phyloP scores from a whole-genome alignment of 2,113 vertebrate species.

The Sprattus sprattus region DNA sequence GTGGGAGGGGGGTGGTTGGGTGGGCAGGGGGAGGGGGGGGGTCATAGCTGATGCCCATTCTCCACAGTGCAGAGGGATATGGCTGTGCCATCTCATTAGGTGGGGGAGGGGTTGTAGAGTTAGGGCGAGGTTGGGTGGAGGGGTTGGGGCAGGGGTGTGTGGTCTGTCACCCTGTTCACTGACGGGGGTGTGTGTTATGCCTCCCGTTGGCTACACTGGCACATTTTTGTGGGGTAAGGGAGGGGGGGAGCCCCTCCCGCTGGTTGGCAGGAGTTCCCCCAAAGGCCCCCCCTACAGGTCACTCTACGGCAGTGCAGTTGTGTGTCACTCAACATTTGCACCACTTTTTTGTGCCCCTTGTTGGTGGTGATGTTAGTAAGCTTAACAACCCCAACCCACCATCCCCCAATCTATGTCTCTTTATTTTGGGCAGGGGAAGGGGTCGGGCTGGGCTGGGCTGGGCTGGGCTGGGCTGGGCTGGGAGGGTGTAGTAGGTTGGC shows the following conservation, averaged over 20 bases:
- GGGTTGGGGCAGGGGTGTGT: slow-evolving; percentile 34
- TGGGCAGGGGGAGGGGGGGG: neutral
- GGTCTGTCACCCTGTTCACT: slow-evolving; percentile 60
- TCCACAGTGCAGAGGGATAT: slow-evolving; percentile 43
- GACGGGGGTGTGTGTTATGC: slow-evolving; percentile 62
- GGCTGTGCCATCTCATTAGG: slow-evolving; percentile 53
- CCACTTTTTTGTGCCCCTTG: slow-evolving; percentile 37
- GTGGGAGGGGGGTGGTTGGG: neutral
- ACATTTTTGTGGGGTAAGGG: slow-evolving; percentile 73
- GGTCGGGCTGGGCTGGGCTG: neutral
- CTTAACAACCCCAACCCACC: slow-evolving; percentile 23
- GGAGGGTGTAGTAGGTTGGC: slow-evolving; percentile 27
- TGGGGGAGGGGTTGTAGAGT: slow-evolving; percentile 34
- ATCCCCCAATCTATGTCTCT: neutral
- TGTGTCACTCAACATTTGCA: slow-evolving; percentile 40
- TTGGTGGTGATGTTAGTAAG: slow-evolving; percentile 37
- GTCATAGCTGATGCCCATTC: slow-evolving; percentile 45
- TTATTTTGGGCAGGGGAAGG: neutral
- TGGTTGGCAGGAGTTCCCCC: slow-evolving; percentile 79
- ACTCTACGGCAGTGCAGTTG: slow-evolving; percentile 58
- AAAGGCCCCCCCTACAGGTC: slow-evolving; percentile 56
- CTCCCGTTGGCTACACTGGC: slow-evolving; percentile 67
- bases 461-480: neutral
- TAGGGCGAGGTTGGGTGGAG: slow-evolving; percentile 27
- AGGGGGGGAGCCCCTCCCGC: slow-evolving; percentile 80